These are phyloP conservation scores for Columba guinea DNA, from an alignment of 2,797 vertebrate species.

Conservation along the genomic window DNA sequence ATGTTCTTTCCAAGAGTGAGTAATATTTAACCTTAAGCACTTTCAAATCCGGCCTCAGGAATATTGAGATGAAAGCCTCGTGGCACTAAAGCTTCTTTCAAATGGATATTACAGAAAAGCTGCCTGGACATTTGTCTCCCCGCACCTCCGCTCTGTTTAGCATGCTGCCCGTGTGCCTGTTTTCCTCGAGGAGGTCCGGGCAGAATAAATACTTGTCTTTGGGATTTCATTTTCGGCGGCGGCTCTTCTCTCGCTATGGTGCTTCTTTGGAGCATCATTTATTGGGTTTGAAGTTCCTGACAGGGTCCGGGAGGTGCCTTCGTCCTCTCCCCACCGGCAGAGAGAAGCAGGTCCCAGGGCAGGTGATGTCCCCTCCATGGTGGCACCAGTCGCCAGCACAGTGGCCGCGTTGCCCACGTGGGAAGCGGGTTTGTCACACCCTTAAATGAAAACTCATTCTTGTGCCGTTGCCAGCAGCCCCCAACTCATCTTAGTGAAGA, in stretches of 20 bases:
- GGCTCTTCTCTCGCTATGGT: slow-evolving; percentile 2
- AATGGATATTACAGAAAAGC: slow-evolving; percentile 59
- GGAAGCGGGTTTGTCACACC: not conserved
- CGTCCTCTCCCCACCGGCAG: not conserved
- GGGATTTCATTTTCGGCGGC: slow-evolving; percentile 23
- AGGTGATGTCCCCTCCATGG: fast-evolving
- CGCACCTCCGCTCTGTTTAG: slow-evolving; percentile 36
- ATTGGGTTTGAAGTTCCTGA: slow-evolving; percentile 38
- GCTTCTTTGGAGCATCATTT: slow-evolving; percentile 33
- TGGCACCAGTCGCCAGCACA: fast-evolving
- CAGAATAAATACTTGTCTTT: slow-evolving; percentile 64
- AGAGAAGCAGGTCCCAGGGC: fast-evolving
- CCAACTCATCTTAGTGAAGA: not conserved
- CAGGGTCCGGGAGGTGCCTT: not conserved
- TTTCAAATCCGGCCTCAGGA: slow-evolving; percentile 67
- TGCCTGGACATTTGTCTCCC: slow-evolving; percentile 56
- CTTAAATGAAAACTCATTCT: not conserved
- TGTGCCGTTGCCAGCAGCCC: not conserved
- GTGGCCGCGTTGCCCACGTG: fast-evolving
- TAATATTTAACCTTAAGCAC: slow-evolving; percentile 71
- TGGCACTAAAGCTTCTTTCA: slow-evolving; percentile 65
- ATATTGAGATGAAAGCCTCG: slow-evolving; percentile 69
- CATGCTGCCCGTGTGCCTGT: slow-evolving; percentile 37
- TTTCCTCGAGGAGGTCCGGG: slow-evolving; percentile 41
- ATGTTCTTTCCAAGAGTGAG: slow-evolving; percentile 67